Evolutionary conservation across 1,140 invertebrate genomes (phyloP).

Genomic region (Aphis gossypii): DNA sequence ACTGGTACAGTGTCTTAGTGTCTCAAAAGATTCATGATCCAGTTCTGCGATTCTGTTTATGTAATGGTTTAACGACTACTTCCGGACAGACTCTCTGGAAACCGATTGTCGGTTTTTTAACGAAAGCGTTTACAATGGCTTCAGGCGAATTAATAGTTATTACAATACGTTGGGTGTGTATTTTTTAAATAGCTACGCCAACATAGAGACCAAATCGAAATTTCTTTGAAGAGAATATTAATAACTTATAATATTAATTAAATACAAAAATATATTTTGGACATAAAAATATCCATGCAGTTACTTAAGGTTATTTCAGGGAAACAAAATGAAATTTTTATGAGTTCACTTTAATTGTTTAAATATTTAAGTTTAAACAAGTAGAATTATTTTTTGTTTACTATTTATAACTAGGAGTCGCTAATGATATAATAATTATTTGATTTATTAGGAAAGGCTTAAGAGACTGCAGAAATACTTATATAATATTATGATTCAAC

Average conservation of each 20-base stretch:
- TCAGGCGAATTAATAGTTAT: neutral
- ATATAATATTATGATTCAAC: neutral
- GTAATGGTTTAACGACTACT: constrained; percentile 9
- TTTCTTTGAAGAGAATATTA: neutral
- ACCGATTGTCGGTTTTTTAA: neutral
- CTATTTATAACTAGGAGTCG: too few relatives aligned
- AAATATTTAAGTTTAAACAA: neutral
- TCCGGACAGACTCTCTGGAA: neutral
- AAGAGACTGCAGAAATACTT: too few relatives aligned
- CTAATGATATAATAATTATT: too few relatives aligned
- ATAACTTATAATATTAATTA: neutral
- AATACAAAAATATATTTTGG: neutral
- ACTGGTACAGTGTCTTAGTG: neutral
- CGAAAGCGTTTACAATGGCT: neutral
- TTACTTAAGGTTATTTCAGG: neutral
- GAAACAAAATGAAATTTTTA: neutral
- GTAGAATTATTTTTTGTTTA: too few relatives aligned
- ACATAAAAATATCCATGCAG: neutral
- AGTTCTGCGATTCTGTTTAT: constrained; percentile 13
- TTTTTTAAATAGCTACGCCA: neutral
- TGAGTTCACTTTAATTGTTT: neutral
- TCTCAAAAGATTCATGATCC: constrained; percentile 35
- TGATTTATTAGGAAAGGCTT: too few relatives aligned
- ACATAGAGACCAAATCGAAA: neutral
- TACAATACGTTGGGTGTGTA: neutral